phyloP scores from a whole-genome alignment of 1,140 invertebrate species.

The Bombus ignitus region DNA sequence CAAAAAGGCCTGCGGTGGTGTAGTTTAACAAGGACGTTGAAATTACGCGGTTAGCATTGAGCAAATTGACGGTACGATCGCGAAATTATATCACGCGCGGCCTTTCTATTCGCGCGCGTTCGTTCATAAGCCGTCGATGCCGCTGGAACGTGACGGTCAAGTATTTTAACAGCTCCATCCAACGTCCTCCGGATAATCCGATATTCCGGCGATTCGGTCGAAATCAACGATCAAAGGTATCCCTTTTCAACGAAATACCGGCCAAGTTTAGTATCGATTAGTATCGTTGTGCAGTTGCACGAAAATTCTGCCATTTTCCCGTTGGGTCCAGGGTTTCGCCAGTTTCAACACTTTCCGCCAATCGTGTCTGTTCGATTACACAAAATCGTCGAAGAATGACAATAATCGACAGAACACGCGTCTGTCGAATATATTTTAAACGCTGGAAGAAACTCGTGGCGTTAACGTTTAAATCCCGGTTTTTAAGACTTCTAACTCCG shows the following conservation, averaged over 20 bases:
- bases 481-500: too few relatives aligned
- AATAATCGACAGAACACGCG: rapidly evolving
- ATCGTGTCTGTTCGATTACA: too few relatives aligned
- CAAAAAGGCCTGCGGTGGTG: neutral
- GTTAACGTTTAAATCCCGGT: too few relatives aligned
- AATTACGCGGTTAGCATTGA: constrained; percentile 18
- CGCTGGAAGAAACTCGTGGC: too few relatives aligned
- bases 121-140: constrained; percentile 11
- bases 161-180: constrained; percentile 31
- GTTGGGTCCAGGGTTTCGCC: too few relatives aligned
- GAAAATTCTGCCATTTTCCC: neutral
- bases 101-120: constrained; percentile 9
- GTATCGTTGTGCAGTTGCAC: neutral
- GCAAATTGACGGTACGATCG: constrained; percentile 17
- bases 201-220: constrained; percentile 24
- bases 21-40: constrained; percentile 14
- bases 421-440: too few relatives aligned
- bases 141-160: constrained; percentile 5
- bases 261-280: neutral
- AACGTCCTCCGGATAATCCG: constrained; percentile 1
- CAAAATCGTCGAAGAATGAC: too few relatives aligned
- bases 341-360: too few relatives aligned
- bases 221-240: neutral
- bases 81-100: constrained; percentile 18
- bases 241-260: neutral